A percentile compares a stretch with the other conserved stretches of the same genome.
Conservation (phyloP, 2,888 invertebrate genomes). For the Tricholauxania praeusta region DNA sequence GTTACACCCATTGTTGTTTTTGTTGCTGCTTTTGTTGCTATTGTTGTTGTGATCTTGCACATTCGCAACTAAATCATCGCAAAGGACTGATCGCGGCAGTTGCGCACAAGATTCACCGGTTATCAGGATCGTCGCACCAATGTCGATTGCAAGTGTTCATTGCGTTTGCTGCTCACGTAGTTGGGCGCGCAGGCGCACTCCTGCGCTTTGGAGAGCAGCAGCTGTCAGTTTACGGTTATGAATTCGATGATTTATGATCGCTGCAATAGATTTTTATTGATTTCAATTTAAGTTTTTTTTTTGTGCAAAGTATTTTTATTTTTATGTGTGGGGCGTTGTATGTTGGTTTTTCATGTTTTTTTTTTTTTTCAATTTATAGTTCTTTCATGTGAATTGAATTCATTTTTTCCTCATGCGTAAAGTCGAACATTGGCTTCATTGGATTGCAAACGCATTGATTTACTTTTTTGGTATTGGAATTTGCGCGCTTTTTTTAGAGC, state of each 20-base stretch:
- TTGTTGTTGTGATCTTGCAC: constrained; percentile 4
- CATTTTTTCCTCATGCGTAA: background rate
- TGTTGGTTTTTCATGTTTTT: background rate
- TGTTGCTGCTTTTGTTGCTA: background rate
- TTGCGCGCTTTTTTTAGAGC: too few species aligned
- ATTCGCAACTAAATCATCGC: constrained; percentile 1
- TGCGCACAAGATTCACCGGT: constrained; percentile 4
- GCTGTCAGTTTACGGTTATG: constrained; percentile 50
- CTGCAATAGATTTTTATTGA: constrained; percentile 11
- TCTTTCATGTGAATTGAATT: background rate
- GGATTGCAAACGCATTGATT: too few species aligned
- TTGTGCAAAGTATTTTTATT: background rate
- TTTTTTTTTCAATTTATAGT: too few species aligned
- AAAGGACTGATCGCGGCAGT: background rate
- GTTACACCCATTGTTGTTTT: background rate
- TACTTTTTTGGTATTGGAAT: too few species aligned
- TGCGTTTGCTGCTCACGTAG: constrained; percentile 56
- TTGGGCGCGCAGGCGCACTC: constrained; percentile 55
- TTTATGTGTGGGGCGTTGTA: background rate
- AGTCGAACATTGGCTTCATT: too few species aligned
- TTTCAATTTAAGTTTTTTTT: constrained; percentile 8
- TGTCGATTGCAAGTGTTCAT: constrained; percentile 44
- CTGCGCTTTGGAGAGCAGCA: constrained; percentile 45
- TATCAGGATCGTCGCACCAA: constrained; percentile 10
- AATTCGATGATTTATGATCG: constrained; percentile 65